Evolutionary conservation across 2,113 vertebrate genomes (phyloP).

Genomic region (Plecotus auritus): DNA sequence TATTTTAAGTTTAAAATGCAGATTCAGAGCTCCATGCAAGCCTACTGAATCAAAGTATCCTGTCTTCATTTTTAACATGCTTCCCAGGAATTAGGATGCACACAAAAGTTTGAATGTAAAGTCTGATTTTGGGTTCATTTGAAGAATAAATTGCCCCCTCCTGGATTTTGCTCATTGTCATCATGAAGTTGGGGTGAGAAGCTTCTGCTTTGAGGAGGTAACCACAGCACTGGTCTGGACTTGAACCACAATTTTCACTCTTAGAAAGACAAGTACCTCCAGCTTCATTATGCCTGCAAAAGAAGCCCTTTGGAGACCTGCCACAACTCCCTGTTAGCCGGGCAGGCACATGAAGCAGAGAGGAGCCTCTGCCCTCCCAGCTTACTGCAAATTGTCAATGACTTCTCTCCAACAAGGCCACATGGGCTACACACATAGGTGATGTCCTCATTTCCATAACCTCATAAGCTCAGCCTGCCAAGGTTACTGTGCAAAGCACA

Average conservation of each 20-base stretch:
- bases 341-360: not conserved
- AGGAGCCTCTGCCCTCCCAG: not conserved
- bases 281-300: not conserved
- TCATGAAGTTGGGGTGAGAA: not conserved
- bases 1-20: not conserved
- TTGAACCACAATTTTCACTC: not conserved
- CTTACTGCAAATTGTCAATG: not conserved
- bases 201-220: not conserved
- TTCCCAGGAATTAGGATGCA: not conserved
- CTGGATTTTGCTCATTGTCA: not conserved
- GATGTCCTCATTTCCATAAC: not conserved
- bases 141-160: not conserved
- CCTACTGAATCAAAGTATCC: not conserved
- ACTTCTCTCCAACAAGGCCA: not conserved
- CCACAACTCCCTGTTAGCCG: rapidly evolving
- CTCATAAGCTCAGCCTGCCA: not conserved
- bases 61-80: not conserved
- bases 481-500: not conserved
- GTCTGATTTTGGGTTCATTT: not conserved
- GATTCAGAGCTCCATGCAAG: not conserved
- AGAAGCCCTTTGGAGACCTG: not conserved
- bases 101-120: not conserved
- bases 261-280: not conserved
- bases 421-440: rapidly evolving
- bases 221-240: not conserved